phyloP scores from a whole-genome alignment of 2,797 vertebrate species.

The Eulemur rubriventer region DNA sequence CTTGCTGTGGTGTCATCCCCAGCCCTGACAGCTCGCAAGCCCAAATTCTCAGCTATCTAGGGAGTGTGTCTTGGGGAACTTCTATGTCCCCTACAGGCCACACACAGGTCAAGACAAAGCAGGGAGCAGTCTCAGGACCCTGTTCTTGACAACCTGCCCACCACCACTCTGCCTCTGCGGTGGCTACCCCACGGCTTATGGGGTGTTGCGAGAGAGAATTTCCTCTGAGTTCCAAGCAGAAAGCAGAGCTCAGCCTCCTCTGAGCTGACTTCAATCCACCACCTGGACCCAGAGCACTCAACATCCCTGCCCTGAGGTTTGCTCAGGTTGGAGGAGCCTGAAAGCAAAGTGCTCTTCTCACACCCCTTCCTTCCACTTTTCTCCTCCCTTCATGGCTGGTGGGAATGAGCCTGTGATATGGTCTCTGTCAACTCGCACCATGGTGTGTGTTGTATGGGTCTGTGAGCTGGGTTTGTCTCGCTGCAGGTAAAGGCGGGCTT shows the following conservation, averaged over 20 bases:
- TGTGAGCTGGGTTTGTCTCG: not conserved
- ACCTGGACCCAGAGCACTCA: not conserved
- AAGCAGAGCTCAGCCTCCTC: not conserved
- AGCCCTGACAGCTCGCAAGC: not conserved
- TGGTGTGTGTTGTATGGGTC: accelerated
- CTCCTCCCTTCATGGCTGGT: not conserved
- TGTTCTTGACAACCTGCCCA: not conserved
- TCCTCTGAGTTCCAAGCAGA: not conserved
- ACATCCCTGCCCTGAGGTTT: not conserved
- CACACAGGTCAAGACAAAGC: not conserved
- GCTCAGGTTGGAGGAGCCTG: not conserved
- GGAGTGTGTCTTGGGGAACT: not conserved
- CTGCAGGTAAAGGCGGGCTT: not conserved
- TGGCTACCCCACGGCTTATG: not conserved
- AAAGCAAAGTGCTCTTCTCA: not conserved
- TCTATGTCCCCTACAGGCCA: not conserved
- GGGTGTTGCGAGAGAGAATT: not conserved
- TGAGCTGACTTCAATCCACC: not conserved
- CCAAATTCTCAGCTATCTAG: not conserved
- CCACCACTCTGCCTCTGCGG: not conserved
- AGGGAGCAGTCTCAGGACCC: not conserved
- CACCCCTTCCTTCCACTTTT: not conserved
- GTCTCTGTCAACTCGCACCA: no score
- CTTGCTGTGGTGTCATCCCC: no score
- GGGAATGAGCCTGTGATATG: not conserved